phyloP scores from a whole-genome alignment of 2,113 vertebrate genomes.

The Prolemur simus region DNA sequence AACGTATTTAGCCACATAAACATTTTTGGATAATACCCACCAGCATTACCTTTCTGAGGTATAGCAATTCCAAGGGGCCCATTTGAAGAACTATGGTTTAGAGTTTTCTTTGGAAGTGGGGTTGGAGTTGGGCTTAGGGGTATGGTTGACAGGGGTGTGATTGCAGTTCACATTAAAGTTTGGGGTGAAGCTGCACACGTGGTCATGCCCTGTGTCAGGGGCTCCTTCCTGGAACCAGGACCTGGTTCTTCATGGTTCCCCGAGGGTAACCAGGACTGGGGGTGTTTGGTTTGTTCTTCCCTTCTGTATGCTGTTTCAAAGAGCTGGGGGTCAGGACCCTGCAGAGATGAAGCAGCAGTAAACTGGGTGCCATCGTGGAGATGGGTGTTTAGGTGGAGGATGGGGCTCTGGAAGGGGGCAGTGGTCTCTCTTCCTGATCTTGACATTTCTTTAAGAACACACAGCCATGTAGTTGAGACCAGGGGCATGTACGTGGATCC shows the following conservation, averaged over 20 bases:
- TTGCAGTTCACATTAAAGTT: not conserved
- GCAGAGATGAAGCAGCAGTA: not conserved
- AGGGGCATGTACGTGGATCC: rapidly evolving
- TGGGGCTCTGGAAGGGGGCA: not conserved
- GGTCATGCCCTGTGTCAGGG: not conserved
- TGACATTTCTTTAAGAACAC: not conserved
- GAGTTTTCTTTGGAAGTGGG: not conserved
- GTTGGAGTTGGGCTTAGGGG: not conserved
- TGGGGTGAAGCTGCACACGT: not conserved
- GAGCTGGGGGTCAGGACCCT: not conserved
- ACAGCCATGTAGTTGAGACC: not conserved
- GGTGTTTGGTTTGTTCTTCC: not conserved
- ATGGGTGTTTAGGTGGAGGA: not conserved
- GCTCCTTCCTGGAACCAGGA: not conserved
- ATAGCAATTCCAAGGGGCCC: not conserved
- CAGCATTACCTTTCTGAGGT: not conserved
- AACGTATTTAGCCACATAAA: not conserved
- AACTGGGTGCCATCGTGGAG: not conserved
- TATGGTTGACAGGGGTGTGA: not conserved
- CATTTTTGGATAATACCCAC: not conserved
- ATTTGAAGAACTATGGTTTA: not conserved
- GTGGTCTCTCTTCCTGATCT: not conserved
- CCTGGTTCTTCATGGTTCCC: not conserved
- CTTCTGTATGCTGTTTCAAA: not conserved
- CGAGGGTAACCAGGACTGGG: not conserved